Conservation (phyloP, 1,140 invertebrate species). For the Cotesia vestalis region DNA sequence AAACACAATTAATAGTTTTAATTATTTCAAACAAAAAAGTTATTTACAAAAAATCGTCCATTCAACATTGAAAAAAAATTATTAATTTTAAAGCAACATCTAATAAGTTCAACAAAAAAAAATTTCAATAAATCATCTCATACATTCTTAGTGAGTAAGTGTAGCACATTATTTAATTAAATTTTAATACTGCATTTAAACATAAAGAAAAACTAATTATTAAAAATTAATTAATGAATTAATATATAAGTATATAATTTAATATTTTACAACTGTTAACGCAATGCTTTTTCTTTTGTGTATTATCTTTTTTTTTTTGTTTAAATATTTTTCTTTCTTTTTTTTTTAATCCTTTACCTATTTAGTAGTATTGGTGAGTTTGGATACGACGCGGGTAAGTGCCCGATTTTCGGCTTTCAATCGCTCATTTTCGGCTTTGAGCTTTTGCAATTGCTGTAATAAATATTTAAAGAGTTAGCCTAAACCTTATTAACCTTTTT, state of each 20-base stretch:
- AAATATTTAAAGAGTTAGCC: conserved; percentile 69
- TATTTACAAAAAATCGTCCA: too few species aligned
- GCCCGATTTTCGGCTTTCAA: conserved; percentile 95
- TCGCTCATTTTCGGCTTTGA: conserved; percentile 96
- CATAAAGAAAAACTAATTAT: conserved; percentile 47
- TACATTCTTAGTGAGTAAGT: conserved; percentile 20
- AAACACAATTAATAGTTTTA: too few species aligned
- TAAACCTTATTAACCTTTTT: conserved; percentile 37
- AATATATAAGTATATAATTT: conserved; percentile 52
- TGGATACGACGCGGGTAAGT: conserved; percentile 93
- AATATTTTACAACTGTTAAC: conserved; percentile 62
- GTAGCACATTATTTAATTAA: conserved; percentile 23
- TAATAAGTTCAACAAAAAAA: background rate
- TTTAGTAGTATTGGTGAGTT: conserved; percentile 90
- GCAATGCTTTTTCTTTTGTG: conserved; percentile 56
- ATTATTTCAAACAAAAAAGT: too few species aligned
- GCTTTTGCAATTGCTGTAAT: conserved; percentile 95
- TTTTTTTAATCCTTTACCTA: conserved; percentile 70
- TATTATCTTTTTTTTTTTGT: conserved; percentile 75
- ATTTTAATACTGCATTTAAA: conserved; percentile 40
- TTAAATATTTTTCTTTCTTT: conserved; percentile 76
- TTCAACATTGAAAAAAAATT: background rate
- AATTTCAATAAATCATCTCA: background rate
- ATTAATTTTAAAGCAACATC: conserved; percentile 27
- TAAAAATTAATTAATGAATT: conserved; percentile 52